Conservation (phyloP, 2,888 invertebrate genomes). For the Meteorus colon region DNA sequence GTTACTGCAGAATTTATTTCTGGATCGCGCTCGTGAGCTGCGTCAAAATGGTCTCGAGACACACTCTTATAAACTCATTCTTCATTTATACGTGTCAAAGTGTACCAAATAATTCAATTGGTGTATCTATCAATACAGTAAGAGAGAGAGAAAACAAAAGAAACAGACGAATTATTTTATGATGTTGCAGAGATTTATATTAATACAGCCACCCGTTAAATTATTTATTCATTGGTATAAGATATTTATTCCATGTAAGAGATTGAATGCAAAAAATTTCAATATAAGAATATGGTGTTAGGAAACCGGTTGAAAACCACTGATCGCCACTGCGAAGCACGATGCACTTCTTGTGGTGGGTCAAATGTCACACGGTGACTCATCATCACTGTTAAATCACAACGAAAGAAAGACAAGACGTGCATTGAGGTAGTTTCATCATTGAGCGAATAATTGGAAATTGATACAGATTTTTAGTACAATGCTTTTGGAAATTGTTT, state of each 20-base stretch:
- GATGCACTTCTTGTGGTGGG: conserved; percentile 58
- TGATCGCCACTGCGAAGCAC: conserved; percentile 59
- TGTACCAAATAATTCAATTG: neutral
- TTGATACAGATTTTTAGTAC: too few species aligned
- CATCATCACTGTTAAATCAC: conserved; percentile 53
- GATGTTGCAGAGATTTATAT: neutral
- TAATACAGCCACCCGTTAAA: neutral
- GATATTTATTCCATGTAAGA: too few species aligned
- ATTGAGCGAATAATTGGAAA: too few species aligned
- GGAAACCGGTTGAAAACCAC: conserved; percentile 39
- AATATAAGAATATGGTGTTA: conserved; percentile 1
- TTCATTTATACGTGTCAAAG: neutral
- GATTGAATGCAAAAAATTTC: neutral
- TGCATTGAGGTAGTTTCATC: too few species aligned
- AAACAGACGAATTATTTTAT: neutral
- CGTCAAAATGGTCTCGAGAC: conserved; percentile 22
- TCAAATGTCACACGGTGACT: conserved; percentile 68
- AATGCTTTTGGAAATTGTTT: too few species aligned
- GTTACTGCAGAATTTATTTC: conserved; percentile 22
- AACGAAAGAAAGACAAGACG: neutral
- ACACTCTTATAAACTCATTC: neutral
- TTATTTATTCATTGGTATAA: conserved; percentile 8
- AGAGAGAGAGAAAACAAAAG: neutral
- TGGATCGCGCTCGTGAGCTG: conserved; percentile 14
- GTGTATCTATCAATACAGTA: neutral